Evolutionary conservation across 1,140 invertebrate genomes (phyloP).

Genomic region (Agrilus planipennis): DNA sequence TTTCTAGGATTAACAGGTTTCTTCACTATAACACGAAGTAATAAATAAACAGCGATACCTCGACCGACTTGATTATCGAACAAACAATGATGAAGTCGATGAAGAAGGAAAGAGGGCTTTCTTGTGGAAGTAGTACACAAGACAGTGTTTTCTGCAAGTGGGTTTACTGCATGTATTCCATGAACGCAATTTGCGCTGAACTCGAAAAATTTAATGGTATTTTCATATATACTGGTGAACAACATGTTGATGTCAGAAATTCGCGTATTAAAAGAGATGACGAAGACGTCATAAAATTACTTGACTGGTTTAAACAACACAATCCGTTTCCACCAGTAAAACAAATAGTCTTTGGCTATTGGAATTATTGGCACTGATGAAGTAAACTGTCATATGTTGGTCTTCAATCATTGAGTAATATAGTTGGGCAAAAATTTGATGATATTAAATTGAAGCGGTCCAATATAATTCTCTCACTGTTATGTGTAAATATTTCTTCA

Average conservation of each 20-base stretch:
- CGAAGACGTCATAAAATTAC: neutral
- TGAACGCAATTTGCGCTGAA: neutral
- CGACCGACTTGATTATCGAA: constrained; percentile 31
- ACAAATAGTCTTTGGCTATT: too few species aligned
- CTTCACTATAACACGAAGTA: constrained; percentile 29
- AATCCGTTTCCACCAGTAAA: too few species aligned
- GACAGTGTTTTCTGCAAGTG: neutral
- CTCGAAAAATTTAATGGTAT: neutral
- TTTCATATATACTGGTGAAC: neutral
- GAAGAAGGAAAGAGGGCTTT: constrained; percentile 1
- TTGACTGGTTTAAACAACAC: neutral
- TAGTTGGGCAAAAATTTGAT: too few species aligned
- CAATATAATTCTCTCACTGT: too few species aligned
- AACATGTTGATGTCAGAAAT: constrained; percentile 1
- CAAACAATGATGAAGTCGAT: constrained; percentile 1
- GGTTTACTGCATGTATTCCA: neutral
- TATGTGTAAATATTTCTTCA: too few species aligned
- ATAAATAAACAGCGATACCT: too few species aligned
- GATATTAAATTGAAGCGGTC: too few species aligned
- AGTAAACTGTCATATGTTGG: constrained; percentile 1
- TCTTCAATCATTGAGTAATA: too few species aligned
- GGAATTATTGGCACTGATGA: neutral
- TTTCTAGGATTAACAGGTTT: constrained; percentile 10
- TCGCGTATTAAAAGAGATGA: neutral
- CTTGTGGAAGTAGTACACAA: constrained; percentile 1